Evolutionary conservation across 2,113 vertebrate genomes (phyloP), one percentile per base, ranked within the genome.

Genomic region (Anser brachyrhynchus): DNA sequence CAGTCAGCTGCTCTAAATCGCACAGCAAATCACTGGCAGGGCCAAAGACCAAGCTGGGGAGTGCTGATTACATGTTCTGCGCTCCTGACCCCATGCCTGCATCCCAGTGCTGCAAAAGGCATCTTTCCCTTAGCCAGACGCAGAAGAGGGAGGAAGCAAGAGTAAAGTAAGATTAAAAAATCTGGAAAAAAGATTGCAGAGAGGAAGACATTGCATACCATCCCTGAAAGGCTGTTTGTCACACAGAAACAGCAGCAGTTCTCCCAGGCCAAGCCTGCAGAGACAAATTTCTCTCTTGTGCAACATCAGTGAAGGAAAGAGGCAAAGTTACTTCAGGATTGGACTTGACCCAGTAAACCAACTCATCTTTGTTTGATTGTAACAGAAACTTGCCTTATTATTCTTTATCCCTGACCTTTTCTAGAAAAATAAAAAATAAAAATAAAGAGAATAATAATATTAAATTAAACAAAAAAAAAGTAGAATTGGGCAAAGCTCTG

Each of bases 111-210:
- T 94, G 77, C 86, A 79, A 89, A 93, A 89, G n/a, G 55, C 41
- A 0, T 80, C 65, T 89, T 28, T 83, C 54, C 41, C 57, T 89
- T 31, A 54, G 16, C 33, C 79, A 92, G 70, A 84, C 5, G 10
- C 26, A 79, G 84, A 52, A 80, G n/a, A 91, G 58, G 33, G 74
- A 84, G 51, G 41, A 51, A 87, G 58, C 26, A 73, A 84, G 51
- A 49, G 39, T 39, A 41, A 26, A 70, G 39, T 14, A 64, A 88
- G 65, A 79, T 73, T 76, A 29, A 89, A 94, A 93, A 64, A 67
- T 89, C 89, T 92, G 89, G 77, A 92, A 94, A 95, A 95, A 71
- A 82, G 62, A 87, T 95, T 89, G 66, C 25, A 39, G 59, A 76
- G 71, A 82, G 43, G 31, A 88, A 92, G 73, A 76, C 3, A 1